A percentile compares a stretch with the other conserved stretches of the same genome.
These are phyloP conservation scores for Netelia inedita DNA, from an alignment of 2,888 invertebrate species.

Conservation along the genomic window DNA sequence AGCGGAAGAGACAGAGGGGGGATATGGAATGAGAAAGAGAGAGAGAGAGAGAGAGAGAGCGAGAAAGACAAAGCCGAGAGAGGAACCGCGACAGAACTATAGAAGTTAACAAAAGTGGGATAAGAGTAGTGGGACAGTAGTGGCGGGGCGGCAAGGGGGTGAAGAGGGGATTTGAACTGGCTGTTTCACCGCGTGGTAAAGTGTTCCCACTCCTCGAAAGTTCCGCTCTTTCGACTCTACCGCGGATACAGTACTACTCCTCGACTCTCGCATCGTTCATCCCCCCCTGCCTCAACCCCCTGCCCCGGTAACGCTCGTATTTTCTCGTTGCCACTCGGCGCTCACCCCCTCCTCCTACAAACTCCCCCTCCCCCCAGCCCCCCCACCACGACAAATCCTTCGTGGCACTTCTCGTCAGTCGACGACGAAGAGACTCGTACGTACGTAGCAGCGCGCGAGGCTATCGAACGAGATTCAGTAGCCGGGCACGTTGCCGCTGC, in stretches of 20 bases:
- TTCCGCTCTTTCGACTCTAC: conserved; percentile 3
- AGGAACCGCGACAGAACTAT: background rate
- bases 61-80: conserved; percentile 8
- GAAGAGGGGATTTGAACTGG: background rate
- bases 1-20: conserved; percentile 28
- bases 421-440: conserved; percentile 75
- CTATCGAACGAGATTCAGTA: conserved; percentile 69
- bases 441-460: conserved; percentile 61
- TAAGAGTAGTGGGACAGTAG: no score
- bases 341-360: conserved; percentile 60
- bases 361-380: conserved; percentile 65
- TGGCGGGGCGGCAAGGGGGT: background rate
- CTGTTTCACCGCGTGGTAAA: conserved; percentile 52
- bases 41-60: conserved; percentile 44
- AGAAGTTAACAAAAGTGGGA: conserved; percentile 29
- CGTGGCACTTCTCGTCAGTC: conserved; percentile 77
- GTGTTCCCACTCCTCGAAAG: conserved; percentile 47
- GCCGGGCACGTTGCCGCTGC: conserved; percentile 63
- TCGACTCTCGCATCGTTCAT: conserved; percentile 12
- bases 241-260: conserved; percentile 18
- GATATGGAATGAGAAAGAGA: conserved; percentile 21
- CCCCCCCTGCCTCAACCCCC: conserved; percentile 27
- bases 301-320: background rate
- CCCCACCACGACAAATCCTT: conserved; percentile 72
- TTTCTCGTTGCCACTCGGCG: conserved; percentile 3